phyloP scores from a whole-genome alignment of 2,797 vertebrate genomes.

The Bradypus variegatus region DNA sequence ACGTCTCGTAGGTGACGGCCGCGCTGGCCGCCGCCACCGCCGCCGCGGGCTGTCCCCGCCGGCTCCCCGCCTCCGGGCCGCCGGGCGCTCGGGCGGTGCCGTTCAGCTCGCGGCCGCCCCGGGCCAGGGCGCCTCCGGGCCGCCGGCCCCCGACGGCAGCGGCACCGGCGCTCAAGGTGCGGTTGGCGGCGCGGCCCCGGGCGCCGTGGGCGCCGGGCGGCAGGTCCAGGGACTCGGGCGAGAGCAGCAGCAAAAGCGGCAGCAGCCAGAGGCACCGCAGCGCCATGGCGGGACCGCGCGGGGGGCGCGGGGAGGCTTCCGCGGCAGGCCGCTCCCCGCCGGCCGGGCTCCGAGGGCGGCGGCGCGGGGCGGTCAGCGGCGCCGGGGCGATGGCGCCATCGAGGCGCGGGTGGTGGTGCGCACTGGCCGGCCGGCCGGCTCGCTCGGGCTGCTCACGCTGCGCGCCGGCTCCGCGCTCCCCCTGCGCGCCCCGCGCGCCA shows the following conservation, averaged over 20 bases:
- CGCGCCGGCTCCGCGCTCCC: constrained; percentile 56
- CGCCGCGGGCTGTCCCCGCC: constrained; percentile 59
- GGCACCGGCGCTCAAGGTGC: constrained; percentile 63
- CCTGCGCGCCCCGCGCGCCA: constrained; percentile 53
- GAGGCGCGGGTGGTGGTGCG: constrained; percentile 44
- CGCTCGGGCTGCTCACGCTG: constrained; percentile 50
- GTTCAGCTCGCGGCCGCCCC: constrained; percentile 61
- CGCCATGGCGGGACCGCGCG: constrained; percentile 68
- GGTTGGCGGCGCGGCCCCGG: constrained; percentile 70
- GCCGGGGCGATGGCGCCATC: constrained; percentile 57
- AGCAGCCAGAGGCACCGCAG: constrained; percentile 66
- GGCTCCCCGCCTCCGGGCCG: constrained; percentile 50
- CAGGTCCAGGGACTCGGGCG: constrained; percentile 67
- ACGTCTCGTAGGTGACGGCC: constrained; percentile 83
- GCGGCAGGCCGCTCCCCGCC: constrained; percentile 59
- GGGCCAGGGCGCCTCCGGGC: constrained; percentile 61
- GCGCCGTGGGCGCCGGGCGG: constrained; percentile 61
- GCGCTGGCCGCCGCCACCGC: constrained; percentile 59
- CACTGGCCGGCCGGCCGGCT: constrained; percentile 43
- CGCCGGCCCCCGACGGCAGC: constrained; percentile 65
- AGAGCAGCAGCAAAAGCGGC: constrained; percentile 66
- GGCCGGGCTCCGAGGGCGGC: constrained; percentile 23
- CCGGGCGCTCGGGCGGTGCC: constrained; percentile 57
- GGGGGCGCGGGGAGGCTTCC: constrained; percentile 48
- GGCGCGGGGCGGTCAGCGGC: constrained; percentile 40